Conservation (phyloP, 2,797 vertebrate species). For the Esox masquinongy region DNA sequence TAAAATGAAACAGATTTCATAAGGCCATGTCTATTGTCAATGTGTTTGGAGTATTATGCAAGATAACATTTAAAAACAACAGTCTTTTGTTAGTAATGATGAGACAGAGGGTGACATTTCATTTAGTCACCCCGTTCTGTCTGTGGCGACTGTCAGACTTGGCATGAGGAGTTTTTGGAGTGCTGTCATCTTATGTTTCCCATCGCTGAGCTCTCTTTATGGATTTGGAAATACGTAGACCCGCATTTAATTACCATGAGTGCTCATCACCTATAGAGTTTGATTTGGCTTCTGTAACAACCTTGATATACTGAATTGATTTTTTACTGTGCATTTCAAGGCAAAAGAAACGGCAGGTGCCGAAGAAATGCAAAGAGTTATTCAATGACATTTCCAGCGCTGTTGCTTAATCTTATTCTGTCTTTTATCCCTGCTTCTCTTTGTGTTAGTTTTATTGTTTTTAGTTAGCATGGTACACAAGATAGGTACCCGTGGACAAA, state of each 20-base stretch:
- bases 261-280: background rate
- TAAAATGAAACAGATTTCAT: background rate
- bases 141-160: conserved; percentile 11
- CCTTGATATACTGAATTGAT: background rate
- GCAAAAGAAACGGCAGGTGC: background rate
- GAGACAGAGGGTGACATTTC: background rate
- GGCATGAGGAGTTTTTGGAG: background rate
- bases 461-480: background rate
- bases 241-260: background rate
- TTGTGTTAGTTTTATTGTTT: background rate
- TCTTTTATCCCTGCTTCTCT: background rate
- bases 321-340: background rate
- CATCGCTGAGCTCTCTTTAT: background rate
- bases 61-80: conserved; percentile 4
- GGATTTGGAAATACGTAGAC: background rate
- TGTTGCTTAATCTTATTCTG: background rate
- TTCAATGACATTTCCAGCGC: background rate
- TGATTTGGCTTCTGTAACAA: background rate
- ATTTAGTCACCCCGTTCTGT: conserved; percentile 1
- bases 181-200: background rate
- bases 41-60: conserved; percentile 11
- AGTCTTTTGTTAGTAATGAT: background rate
- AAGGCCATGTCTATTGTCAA: background rate
- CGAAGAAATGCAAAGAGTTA: background rate
- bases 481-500: no score